Evolutionary conservation across 1,140 invertebrate species (phyloP), one percentile per base, ranked within the genome.

Genomic region (Anadara kagoshimensis): DNA sequence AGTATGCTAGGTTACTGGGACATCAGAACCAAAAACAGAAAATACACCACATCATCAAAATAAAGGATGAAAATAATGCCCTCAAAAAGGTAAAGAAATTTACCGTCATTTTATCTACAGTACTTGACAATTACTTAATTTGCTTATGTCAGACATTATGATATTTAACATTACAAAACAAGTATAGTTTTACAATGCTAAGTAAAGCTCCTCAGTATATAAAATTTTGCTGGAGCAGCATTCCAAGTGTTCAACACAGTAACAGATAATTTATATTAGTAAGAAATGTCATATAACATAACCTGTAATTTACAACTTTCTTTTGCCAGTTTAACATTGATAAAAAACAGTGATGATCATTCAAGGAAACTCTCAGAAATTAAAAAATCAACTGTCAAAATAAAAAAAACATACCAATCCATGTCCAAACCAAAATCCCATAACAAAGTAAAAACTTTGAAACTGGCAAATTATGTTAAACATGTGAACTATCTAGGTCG

Each of bases 11-110:
- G 69, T 82, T 93, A 59, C 81, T 94, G 10, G 93, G 92, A 4
- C 92, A 94, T 79, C 92, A 93, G 68, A 94, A 94, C 81, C 91
- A 92, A 66, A 93, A 92, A 72, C 93, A 94, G 79, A 93, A 92
- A 81, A 93, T 93, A 41, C 92, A 92, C 69, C 92, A 93, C 72
- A 83, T 94, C 12, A 84, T 88, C 5, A 92, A 92, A 75, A 82
- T 94, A 44, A 94, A 93, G 85, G 89, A 91, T 20, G 92, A 93
- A 83, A 90, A 86, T 69, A 79, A 86, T 58, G 78, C 87, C 44
- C 76, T 92, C 47, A 90, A 91, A 83, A 89, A 92, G 90, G 92
- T 92, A 78, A n/a, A n/a, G n/a, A n/a, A 79, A 86, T 88, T 29
- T 45, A 51, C 26, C 26, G 2, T 20, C 56, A 43, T 20, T 16